Percentiles rank a stretch among this genome's conserved stretches.
These are phyloP conservation scores for Euphydryas editha DNA, from an alignment of 2,888 invertebrate species.

Conservation along the genomic window DNA sequence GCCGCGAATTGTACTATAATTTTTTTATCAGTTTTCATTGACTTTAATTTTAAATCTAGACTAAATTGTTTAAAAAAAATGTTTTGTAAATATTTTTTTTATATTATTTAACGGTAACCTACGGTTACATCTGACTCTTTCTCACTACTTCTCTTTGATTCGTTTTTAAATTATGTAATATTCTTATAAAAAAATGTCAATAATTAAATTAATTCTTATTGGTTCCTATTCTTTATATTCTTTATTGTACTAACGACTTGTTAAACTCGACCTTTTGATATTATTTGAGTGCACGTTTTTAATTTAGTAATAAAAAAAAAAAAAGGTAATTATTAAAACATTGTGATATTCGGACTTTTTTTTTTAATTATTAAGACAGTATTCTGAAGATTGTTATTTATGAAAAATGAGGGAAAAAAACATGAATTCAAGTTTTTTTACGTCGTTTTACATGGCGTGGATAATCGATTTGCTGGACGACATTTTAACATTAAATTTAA, in stretches of 20 bases:
- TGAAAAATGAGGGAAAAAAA: neutral
- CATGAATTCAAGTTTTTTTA: neutral
- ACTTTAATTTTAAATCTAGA: neutral
- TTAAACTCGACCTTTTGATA: neutral
- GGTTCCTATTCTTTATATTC: no score
- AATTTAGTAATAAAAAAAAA: neutral
- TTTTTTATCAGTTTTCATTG: neutral
- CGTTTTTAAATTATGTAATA: neutral
- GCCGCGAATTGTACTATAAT: neutral
- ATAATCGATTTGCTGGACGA: neutral
- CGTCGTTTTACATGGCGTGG: neutral
- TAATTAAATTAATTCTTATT: no score
- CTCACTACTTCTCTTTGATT: neutral
- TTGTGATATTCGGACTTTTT: conserved; percentile 5
- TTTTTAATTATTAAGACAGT: conserved; percentile 2
- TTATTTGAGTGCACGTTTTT: neutral
- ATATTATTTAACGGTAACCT: neutral
- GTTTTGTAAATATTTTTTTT: conserved; percentile 8
- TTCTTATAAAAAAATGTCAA: no score
- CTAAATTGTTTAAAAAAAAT: conserved; percentile 4
- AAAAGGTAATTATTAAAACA: neutral
- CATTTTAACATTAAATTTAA: conserved; percentile 1
- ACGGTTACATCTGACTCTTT: neutral
- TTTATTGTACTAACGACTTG: no score
- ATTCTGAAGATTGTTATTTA: conserved; percentile 10